Evolutionary conservation across 1,140 invertebrate species (phyloP).

Genomic region (Drosophila nikananu): DNA sequence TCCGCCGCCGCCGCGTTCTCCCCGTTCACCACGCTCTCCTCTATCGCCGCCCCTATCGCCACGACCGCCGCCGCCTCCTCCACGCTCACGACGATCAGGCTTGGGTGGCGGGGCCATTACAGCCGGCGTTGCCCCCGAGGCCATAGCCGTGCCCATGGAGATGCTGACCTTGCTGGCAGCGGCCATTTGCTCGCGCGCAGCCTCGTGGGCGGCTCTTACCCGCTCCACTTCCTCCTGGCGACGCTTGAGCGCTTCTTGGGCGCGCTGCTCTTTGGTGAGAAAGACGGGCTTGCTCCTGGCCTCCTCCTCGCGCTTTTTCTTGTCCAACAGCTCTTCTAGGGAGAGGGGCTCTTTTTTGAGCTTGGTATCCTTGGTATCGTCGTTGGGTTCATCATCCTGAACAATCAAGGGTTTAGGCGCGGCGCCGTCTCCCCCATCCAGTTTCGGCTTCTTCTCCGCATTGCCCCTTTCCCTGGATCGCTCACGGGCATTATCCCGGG

Average conservation of each 20-base stretch:
- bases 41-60: constrained; percentile 37
- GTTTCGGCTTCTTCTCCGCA: constrained; percentile 60
- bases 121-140: constrained; percentile 50
- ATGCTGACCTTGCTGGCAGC: constrained; percentile 24
- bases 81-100: constrained; percentile 57
- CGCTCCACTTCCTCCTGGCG: constrained; percentile 94
- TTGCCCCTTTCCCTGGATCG: constrained; percentile 57
- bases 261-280: constrained; percentile 97
- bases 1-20: constrained; percentile 67
- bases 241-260: constrained; percentile 94
- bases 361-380: constrained; percentile 41
- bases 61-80: constrained; percentile 47
- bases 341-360: constrained; percentile 95
- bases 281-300: constrained; percentile 98
- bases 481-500: constrained; percentile 39
- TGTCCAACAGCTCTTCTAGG: constrained; percentile 97
- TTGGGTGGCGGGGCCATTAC: constrained; percentile 52
- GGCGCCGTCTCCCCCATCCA: constrained; percentile 19
- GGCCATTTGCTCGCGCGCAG: constrained; percentile 68
- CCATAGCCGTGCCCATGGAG: constrained; percentile 57
- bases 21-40: constrained; percentile 82
- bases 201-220: constrained; percentile 85
- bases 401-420: constrained; percentile 9
- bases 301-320: constrained; percentile 98
- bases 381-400: constrained; percentile 77